phyloP scores from a whole-genome alignment of 2,797 vertebrate species.

The Vireo griseus region DNA sequence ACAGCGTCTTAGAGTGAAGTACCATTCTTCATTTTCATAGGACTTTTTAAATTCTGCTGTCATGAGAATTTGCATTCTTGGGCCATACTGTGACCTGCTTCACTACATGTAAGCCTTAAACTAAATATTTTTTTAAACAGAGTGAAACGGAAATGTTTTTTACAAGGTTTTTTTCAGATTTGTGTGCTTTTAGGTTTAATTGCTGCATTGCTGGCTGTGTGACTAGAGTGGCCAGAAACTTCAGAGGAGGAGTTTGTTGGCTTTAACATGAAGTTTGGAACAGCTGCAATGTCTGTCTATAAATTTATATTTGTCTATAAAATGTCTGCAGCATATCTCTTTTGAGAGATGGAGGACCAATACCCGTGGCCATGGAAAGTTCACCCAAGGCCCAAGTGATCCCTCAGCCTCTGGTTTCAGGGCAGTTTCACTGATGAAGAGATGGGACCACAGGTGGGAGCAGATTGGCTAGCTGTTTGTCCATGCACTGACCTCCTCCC shows the following conservation, averaged over 20 bases:
- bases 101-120: background rate
- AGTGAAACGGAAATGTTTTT: background rate
- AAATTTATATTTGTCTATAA: background rate
- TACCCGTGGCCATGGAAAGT: background rate
- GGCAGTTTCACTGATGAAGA: background rate
- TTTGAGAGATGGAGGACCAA: background rate
- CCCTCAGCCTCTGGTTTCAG: background rate
- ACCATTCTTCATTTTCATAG: background rate
- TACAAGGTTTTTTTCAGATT: background rate
- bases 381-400: background rate
- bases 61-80: background rate
- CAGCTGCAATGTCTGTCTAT: background rate
- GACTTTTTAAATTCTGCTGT: background rate
- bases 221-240: background rate
- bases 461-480: background rate
- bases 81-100: background rate
- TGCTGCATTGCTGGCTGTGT: background rate
- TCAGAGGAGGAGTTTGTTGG: background rate
- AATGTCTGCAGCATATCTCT: background rate
- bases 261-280: background rate
- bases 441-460: background rate
- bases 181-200: background rate
- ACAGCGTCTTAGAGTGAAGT: background rate
- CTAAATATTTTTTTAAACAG: slow-evolving; percentile 25
- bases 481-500: fast-evolving